These are phyloP conservation scores for Ranitomeya variabilis DNA, from an alignment of 2,113 vertebrate genomes.

Conservation along the genomic window DNA sequence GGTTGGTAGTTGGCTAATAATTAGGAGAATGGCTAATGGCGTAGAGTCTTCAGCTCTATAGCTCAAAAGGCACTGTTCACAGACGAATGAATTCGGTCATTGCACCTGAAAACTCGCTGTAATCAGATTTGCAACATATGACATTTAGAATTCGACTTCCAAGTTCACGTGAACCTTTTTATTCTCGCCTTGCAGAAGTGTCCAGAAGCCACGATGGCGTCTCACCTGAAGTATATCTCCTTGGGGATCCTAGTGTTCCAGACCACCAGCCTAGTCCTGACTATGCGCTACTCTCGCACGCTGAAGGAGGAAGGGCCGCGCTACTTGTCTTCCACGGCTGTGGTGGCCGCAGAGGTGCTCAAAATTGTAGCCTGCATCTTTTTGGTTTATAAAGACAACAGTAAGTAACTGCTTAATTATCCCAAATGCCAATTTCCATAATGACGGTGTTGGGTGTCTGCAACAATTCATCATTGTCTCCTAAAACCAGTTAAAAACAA, in stretches of 20 bases:
- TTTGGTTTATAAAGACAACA: slow-evolving; percentile 92
- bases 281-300: slow-evolving; percentile 96
- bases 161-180: background rate
- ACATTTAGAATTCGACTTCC: too few relatives aligned
- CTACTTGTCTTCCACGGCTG: slow-evolving; percentile 95
- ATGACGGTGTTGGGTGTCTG: background rate
- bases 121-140: background rate
- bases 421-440: background rate
- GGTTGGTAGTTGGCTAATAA: too few relatives aligned
- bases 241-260: slow-evolving; percentile 96
- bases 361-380: slow-evolving; percentile 91
- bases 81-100: too few relatives aligned
- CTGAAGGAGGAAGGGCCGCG: slow-evolving; percentile 92
- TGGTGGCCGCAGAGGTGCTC: slow-evolving; percentile 91
- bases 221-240: slow-evolving; percentile 92
- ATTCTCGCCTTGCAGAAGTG: slow-evolving; percentile 66
- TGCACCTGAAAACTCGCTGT: background rate
- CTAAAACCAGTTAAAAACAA: too few relatives aligned
- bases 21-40: too few relatives aligned
- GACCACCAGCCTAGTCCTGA: slow-evolving; percentile 95
- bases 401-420: slow-evolving; percentile 73
- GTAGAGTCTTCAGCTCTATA: too few relatives aligned
- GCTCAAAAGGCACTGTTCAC: too few relatives aligned
- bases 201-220: slow-evolving; percentile 74
- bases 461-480: too few relatives aligned